Evolutionary conservation across 2,888 invertebrate species (phyloP).

Genomic region (Hypomecis atomaria): DNA sequence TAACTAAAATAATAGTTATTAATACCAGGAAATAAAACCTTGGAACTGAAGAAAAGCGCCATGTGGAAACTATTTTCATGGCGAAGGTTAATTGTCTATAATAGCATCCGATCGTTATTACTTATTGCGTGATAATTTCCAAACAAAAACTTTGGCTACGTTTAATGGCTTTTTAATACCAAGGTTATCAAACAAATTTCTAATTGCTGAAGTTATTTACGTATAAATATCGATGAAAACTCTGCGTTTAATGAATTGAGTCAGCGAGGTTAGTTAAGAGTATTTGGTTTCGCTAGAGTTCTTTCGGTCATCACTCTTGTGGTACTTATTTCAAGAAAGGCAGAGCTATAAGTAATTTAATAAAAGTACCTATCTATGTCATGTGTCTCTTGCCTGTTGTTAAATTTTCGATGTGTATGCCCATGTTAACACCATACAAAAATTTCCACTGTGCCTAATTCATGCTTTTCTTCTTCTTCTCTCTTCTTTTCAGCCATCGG

Average conservation of each 20-base stretch:
- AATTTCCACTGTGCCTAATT: too few relatives aligned
- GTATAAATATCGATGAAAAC: neutral
- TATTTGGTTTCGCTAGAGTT: neutral
- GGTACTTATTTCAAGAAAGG: too few relatives aligned
- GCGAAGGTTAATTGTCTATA: neutral
- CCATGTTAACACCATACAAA: too few relatives aligned
- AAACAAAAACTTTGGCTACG: constrained; percentile 14
- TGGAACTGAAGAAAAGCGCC: neutral
- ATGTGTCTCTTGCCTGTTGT: too few relatives aligned
- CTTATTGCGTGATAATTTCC: constrained; percentile 3
- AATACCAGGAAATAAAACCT: neutral
- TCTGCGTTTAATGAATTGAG: constrained; percentile 1
- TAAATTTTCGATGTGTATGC: too few relatives aligned
- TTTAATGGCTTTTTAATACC: constrained; percentile 18
- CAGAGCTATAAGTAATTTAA: too few relatives aligned
- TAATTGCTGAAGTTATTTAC: constrained; percentile 14
- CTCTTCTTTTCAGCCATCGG: too few relatives aligned
- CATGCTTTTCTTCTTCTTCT: too few relatives aligned
- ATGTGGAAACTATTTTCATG: neutral
- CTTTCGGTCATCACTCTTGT: too few relatives aligned
- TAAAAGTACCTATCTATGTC: too few relatives aligned
- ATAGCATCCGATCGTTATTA: constrained; percentile 8
- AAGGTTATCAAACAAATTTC: constrained; percentile 8
- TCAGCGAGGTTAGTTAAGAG: neutral
- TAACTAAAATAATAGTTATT: neutral